phyloP scores from a whole-genome alignment of 2,888 invertebrate species.

The Tricholauxania praeusta region DNA sequence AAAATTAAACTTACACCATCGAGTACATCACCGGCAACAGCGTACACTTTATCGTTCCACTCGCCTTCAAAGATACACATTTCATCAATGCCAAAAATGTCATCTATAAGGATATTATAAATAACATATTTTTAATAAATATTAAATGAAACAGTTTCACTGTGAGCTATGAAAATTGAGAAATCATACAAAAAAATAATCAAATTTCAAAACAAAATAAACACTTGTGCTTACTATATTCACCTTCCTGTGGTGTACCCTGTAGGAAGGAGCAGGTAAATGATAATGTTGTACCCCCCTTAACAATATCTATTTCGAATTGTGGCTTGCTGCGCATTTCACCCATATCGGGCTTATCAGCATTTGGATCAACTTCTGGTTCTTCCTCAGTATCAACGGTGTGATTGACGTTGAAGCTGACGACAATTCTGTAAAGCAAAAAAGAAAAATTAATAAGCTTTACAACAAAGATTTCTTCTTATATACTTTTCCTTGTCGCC shows the following conservation, averaged over 20 bases:
- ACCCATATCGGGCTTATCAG: slow-evolving; percentile 79
- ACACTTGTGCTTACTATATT: slow-evolving; percentile 73
- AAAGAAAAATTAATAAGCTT: background rate
- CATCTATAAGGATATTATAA: slow-evolving; percentile 73
- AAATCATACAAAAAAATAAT: background rate
- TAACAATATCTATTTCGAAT: slow-evolving; percentile 88
- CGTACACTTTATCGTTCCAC: slow-evolving; percentile 87
- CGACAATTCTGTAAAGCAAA: slow-evolving; percentile 69
- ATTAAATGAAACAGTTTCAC: background rate
- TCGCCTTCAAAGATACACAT: slow-evolving; percentile 89
- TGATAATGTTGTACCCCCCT: slow-evolving; percentile 81
- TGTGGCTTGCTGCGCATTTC: slow-evolving; percentile 93
- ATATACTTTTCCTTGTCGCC: slow-evolving; percentile 73
- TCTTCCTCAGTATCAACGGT: slow-evolving; percentile 88
- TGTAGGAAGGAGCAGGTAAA: slow-evolving; percentile 87
- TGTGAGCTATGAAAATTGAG: background rate
- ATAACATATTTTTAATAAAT: background rate
- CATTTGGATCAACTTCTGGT: slow-evolving; percentile 73
- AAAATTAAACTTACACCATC: slow-evolving; percentile 83
- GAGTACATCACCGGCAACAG: slow-evolving; percentile 93
- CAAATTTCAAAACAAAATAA: background rate
- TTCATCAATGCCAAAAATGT: slow-evolving; percentile 94
- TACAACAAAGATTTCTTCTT: background rate
- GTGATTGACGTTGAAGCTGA: slow-evolving; percentile 94
- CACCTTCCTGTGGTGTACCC: slow-evolving; percentile 76